Percentiles rank a stretch among this genome's conserved stretches.
These are phyloP conservation scores for Delichon dasypus DNA, from an alignment of 2,797 vertebrate genomes.

Conservation along the genomic window DNA sequence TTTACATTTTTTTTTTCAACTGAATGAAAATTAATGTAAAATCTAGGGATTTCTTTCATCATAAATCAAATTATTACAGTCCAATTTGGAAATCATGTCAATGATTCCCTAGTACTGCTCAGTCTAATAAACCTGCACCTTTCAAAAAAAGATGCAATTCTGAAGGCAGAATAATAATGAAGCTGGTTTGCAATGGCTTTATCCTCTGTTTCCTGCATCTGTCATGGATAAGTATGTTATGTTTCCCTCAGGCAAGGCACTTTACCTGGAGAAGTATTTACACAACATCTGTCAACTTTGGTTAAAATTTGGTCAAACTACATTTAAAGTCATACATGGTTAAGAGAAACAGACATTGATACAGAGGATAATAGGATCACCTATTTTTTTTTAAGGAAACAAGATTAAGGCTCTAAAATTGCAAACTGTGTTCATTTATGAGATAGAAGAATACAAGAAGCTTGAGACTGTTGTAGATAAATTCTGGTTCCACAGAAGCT, in stretches of 20 bases:
- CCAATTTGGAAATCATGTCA: neutral
- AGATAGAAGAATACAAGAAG: neutral
- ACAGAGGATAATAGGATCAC: neutral
- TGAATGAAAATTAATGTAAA: neutral
- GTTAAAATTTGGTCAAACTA: slow-evolving; percentile 22
- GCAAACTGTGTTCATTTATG: neutral
- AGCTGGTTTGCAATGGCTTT: neutral
- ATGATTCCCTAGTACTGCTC: neutral
- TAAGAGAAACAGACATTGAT: neutral
- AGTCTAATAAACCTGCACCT: neutral
- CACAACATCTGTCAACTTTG: slow-evolving; percentile 20
- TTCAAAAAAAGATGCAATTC: neutral
- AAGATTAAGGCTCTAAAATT: neutral
- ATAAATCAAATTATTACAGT: neutral
- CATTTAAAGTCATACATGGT: neutral
- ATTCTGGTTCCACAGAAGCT: neutral
- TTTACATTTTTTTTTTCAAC: neutral
- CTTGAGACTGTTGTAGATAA: neutral
- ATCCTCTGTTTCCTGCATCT: neutral
- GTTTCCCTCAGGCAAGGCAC: neutral
- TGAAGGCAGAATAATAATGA: neutral
- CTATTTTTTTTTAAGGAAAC: neutral
- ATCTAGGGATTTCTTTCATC: neutral
- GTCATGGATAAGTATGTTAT: neutral
- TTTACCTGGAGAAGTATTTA: slow-evolving; percentile 46